These are phyloP conservation scores for Uloborus plumipes DNA, from an alignment of 2,888 invertebrate species.

Conservation along the genomic window DNA sequence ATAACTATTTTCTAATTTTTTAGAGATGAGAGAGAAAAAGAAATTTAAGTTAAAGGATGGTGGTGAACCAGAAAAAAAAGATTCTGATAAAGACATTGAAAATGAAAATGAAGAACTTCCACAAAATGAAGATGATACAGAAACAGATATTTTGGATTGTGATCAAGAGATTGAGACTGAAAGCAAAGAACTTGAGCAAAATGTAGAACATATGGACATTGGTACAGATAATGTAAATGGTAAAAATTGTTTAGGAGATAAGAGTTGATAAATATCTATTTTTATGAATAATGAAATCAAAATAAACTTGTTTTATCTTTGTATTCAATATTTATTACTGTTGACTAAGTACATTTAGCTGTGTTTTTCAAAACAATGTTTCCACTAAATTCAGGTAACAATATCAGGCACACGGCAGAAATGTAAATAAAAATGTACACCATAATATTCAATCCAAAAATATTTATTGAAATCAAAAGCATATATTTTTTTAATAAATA, in stretches of 20 bases:
- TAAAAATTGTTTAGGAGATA: too few species aligned
- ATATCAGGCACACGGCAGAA: too few species aligned
- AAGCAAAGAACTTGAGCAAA: constrained; percentile 19
- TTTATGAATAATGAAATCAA: background rate
- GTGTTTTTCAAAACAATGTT: too few species aligned
- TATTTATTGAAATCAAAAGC: background rate
- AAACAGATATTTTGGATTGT: background rate
- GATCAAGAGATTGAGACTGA: background rate
- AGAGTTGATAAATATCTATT: too few species aligned
- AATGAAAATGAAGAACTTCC: background rate
- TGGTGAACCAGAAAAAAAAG: constrained; percentile 3
- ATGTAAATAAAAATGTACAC: background rate
- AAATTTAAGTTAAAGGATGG: constrained; percentile 48
- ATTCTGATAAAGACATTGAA: background rate
- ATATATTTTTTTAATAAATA: too few species aligned
- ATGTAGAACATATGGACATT: background rate
- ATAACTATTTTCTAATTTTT: constrained; percentile 1
- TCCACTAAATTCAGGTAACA: too few species aligned
- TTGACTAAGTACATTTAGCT: too few species aligned
- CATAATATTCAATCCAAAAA: background rate
- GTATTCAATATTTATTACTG: too few species aligned
- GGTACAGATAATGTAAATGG: too few species aligned
- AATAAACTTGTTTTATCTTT: constrained; percentile 3
- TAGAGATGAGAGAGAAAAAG: constrained; percentile 61
- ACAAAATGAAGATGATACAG: constrained; percentile 1